Percentiles rank a stretch among this genome's conserved stretches.
phyloP scores from a whole-genome alignment of 2,888 invertebrate genomes.

The Zygothrica quintamaculata region DNA sequence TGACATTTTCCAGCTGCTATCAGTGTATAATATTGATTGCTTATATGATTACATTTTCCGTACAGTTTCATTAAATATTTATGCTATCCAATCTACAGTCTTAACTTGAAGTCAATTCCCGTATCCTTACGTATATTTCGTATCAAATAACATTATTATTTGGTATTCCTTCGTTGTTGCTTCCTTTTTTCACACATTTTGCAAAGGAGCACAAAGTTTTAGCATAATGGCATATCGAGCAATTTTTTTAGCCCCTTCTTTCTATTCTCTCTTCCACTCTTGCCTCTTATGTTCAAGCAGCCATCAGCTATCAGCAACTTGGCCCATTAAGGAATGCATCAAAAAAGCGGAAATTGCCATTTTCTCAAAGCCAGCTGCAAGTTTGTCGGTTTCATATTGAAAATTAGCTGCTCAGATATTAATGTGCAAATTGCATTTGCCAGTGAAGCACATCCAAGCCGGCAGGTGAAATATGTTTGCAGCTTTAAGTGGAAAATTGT shows the following conservation, averaged over 20 bases:
- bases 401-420: constrained; percentile 68
- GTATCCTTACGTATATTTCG: constrained; percentile 16
- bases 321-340: constrained; percentile 60
- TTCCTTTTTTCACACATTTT: constrained; percentile 44
- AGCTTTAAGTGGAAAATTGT: constrained; percentile 1
- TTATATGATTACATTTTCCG: too few species aligned
- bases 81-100: too few species aligned
- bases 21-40: too few species aligned
- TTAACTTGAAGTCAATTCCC: too few species aligned
- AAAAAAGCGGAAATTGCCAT: constrained; percentile 67
- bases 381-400: constrained; percentile 65
- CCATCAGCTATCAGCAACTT: constrained; percentile 38
- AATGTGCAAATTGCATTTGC: constrained; percentile 64
- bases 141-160: constrained; percentile 53
- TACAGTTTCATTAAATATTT: too few species aligned
- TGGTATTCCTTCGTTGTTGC: constrained; percentile 21
- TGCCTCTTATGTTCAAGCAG: neutral
- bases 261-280: neutral
- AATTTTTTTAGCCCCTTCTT: too few species aligned
- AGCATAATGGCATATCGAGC: constrained; percentile 64
- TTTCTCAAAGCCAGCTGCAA: constrained; percentile 62
- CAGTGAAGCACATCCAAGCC: constrained; percentile 48
- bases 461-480: constrained; percentile 27
- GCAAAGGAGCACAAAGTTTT: constrained; percentile 54
- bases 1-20: too few species aligned